These are phyloP conservation scores for Anser brachyrhynchus DNA, from an alignment of 2,113 vertebrate species.

Conservation along the genomic window DNA sequence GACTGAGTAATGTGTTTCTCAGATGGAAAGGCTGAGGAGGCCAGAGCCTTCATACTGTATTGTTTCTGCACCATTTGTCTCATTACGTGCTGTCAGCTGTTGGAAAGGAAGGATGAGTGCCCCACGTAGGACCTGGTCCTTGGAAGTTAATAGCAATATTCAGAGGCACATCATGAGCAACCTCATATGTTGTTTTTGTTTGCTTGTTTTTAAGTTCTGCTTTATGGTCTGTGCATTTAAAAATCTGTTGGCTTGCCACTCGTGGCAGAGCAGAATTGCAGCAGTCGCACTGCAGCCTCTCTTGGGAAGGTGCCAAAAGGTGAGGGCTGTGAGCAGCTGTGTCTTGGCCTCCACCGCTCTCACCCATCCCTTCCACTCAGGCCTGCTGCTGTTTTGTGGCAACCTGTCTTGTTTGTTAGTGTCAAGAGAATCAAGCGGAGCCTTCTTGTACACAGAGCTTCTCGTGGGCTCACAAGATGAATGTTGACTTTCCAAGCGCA, in stretches of 20 bases:
- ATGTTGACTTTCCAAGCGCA: neutral
- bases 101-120: neutral
- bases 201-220: neutral
- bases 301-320: neutral
- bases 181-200: neutral
- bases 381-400: neutral
- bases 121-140: neutral
- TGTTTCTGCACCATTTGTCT: neutral
- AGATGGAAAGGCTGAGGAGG: neutral
- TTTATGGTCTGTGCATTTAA: neutral
- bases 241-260: fast-evolving
- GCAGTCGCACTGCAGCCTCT: fast-evolving
- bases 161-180: neutral
- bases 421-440: neutral
- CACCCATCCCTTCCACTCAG: neutral
- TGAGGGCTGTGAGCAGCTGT: neutral
- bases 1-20: neutral
- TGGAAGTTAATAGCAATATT: neutral
- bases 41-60: fast-evolving
- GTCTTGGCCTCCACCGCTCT: fast-evolving
- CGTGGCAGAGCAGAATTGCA: neutral
- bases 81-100: fast-evolving
- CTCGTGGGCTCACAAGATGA: neutral
- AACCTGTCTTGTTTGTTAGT: neutral
- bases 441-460: neutral